Base-by-base conservation (phyloP, 2,113 vertebrate genomes). In the Cinclus mexicanus region DNA sequence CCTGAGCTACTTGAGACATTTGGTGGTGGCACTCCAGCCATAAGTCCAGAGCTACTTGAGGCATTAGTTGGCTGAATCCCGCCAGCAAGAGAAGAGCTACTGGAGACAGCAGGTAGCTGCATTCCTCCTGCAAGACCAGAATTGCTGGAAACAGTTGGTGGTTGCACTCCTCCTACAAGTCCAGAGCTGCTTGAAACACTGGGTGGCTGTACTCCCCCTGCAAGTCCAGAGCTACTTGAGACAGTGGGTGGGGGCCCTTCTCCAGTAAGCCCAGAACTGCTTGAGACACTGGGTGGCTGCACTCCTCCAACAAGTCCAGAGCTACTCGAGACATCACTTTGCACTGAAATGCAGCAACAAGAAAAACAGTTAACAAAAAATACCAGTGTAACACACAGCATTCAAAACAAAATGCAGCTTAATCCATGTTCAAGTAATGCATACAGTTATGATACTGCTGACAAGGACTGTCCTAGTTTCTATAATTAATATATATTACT, bases 241-340 rank as follows among this genome's bases (percentile, higher is more conserved):
- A 97, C 97, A 67, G 75, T 92, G 59, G 97, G 94, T 97, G 97
- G 93, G 33, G 97, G 98, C 64, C 96, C 93, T 69, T 97, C 97
- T 90, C 97, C 94, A 74, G 97, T 35, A 97, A 98, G 97, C 61
- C 95, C 98, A 87, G 98, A 97, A 94, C 21, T 98, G 94, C 83
- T 97, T 68, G 98, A 97, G 65, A 97, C 89, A 16, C 65, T 98
- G 59, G 98, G 98, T 53, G 79, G 99, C 42, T 99, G 99, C 65
- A 98, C 97, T 98, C 99, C 98, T 91, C 99, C 99, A 90, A 98
- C 97, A 53, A 99, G 98, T 57, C 99, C 98, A 92, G 97, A 90
- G 68, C 80, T 96, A 95, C 91, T 98, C 0, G 99, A 95, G 91
- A 99, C 98, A 39, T 99, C 99, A 90, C 98, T 99, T 97, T 98